A percentile compares a stretch with the other conserved stretches of the same genome.
Evolutionary conservation across 1,140 invertebrate genomes (phyloP).

Genomic region (Drosophila navojoa): DNA sequence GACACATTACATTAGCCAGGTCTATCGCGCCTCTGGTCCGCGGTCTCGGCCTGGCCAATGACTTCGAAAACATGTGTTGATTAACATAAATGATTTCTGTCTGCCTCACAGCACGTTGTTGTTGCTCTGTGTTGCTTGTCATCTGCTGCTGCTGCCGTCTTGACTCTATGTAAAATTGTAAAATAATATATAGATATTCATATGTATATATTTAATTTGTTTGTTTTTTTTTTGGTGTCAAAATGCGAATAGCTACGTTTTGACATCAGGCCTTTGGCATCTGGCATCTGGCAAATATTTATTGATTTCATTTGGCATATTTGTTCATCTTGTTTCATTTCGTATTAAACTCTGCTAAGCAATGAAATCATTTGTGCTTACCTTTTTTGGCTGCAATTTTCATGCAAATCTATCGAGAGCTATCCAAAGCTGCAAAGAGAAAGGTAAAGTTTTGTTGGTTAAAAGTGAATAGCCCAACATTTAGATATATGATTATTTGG

Average conservation of each 20-base stretch:
- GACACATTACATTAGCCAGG: constrained; percentile 54
- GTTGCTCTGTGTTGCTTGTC: constrained; percentile 39
- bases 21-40: constrained; percentile 36
- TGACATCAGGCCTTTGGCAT: constrained; percentile 41
- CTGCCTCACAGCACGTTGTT: constrained; percentile 43
- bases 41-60: constrained; percentile 63
- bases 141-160: constrained; percentile 24
- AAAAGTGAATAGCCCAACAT: constrained; percentile 8
- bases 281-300: constrained; percentile 67
- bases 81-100: constrained; percentile 81
- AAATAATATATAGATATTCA: too few species aligned
- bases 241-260: constrained; percentile 49
- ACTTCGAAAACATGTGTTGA: constrained; percentile 77
- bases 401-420: constrained; percentile 51
- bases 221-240: constrained; percentile 62
- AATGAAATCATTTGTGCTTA: constrained; percentile 55
- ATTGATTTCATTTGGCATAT: constrained; percentile 74
- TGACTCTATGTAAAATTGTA: constrained; percentile 50
- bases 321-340: constrained; percentile 34
- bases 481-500: constrained; percentile 47
- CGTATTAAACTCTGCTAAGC: constrained; percentile 33
- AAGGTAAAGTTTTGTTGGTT: constrained; percentile 52
- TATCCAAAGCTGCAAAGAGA: constrained; percentile 68
- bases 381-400: constrained; percentile 74
- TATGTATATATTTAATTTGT: constrained; percentile 28